These are phyloP conservation scores for Arion vulgaris DNA, from an alignment of 1,140 invertebrate species.

Conservation along the genomic window DNA sequence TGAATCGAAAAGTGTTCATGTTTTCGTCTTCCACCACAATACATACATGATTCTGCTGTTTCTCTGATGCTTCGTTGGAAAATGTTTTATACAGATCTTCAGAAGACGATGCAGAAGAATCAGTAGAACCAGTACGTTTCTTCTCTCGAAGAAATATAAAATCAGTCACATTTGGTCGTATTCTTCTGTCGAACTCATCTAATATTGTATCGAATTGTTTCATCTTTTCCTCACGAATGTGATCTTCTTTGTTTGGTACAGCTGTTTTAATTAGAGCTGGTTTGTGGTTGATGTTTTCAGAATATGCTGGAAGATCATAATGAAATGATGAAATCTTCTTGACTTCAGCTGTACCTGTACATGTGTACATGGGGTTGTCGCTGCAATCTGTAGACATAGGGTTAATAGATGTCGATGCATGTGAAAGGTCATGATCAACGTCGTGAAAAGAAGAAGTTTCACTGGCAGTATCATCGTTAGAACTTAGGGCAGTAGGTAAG, in stretches of 20 bases:
- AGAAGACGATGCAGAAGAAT: neutral
- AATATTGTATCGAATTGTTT: conserved; percentile 22
- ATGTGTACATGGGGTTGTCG: conserved; percentile 37
- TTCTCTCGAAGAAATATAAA: neutral
- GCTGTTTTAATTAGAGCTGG: neutral
- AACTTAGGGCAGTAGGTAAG: neutral
- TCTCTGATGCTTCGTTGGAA: conserved; percentile 38
- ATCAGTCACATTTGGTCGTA: neutral
- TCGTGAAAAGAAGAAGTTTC: neutral
- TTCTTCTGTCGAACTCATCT: neutral
- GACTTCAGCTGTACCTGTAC: conserved; percentile 36
- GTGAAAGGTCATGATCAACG: conserved; percentile 12
- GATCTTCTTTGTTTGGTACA: neutral
- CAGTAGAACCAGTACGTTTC: neutral
- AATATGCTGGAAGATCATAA: neutral
- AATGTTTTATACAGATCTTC: conserved; percentile 40
- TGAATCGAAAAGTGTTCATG: conserved; percentile 37
- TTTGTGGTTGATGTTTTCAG: neutral
- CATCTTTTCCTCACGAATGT: neutral
- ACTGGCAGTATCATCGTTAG: neutral
- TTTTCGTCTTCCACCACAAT: conserved; percentile 36
- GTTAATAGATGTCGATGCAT: conserved; percentile 24
- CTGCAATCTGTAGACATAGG: conserved; percentile 40
- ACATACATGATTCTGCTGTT: conserved; percentile 41
- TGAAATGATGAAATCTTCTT: conserved; percentile 4